Evolutionary conservation across 2,113 vertebrate species (phyloP).

Genomic region (Nibea coibor): DNA sequence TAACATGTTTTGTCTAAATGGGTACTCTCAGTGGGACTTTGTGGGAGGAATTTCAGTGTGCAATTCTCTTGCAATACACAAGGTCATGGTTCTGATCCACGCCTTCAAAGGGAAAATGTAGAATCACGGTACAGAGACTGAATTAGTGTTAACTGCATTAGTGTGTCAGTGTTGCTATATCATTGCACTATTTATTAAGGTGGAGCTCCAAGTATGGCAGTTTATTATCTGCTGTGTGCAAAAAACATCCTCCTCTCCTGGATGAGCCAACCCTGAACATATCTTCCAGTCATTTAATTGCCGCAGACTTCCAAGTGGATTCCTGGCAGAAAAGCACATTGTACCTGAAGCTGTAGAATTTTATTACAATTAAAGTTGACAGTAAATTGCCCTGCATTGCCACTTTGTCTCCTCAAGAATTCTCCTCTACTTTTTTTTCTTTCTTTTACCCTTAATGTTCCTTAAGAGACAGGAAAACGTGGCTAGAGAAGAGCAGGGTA

Average conservation of each 20-base stretch:
- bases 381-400: conserved; percentile 37
- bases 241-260: conserved; percentile 2
- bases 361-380: conserved; percentile 53
- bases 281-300: conserved; percentile 52
- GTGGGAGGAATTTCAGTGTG: not conserved
- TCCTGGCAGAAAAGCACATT: conserved; percentile 33
- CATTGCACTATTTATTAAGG: conserved; percentile 16
- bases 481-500: conserved; percentile 16
- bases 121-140: not conserved
- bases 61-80: not conserved
- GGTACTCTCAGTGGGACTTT: not conserved
- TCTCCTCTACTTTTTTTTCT: not conserved
- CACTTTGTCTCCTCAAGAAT: conserved; percentile 18
- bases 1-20: not conserved
- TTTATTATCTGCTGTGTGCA: conserved; percentile 8
- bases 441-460: conserved; percentile 30
- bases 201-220: conserved; percentile 5
- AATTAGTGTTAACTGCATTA: conserved; percentile 19
- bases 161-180: conserved; percentile 9
- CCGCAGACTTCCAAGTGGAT: conserved; percentile 39
- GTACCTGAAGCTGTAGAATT: conserved; percentile 35
- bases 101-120: not conserved
- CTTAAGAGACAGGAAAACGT: conserved; percentile 49
- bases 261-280: conserved; percentile 28
- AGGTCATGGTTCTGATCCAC: not conserved